These are phyloP conservation scores for Alligator sinensis DNA, from an alignment of 2,113 vertebrate species.

Conservation along the genomic window DNA sequence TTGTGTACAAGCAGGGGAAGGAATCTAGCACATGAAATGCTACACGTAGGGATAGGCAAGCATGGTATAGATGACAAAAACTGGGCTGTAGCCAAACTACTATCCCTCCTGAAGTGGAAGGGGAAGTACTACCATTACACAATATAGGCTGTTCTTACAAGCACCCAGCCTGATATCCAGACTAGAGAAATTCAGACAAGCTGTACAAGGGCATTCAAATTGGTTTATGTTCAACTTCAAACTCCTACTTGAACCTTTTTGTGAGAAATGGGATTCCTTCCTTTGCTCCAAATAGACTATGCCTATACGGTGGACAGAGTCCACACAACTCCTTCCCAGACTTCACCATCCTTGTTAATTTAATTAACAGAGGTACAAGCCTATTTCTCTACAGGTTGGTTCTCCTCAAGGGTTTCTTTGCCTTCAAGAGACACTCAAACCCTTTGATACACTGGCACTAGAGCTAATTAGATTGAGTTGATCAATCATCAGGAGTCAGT, in stretches of 20 bases:
- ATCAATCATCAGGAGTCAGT: conserved; percentile 34
- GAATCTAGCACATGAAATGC: background rate
- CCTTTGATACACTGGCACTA: conserved; percentile 12
- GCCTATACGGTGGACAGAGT: background rate
- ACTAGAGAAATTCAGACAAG: background rate
- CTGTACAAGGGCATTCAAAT: background rate
- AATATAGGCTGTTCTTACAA: background rate
- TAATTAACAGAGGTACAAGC: conserved; percentile 7
- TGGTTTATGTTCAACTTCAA: background rate
- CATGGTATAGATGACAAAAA: background rate
- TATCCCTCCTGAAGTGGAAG: conserved; percentile 8
- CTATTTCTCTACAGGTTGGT: background rate
- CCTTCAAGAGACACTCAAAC: background rate
- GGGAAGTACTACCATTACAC: conserved; percentile 18
- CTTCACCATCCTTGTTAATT: background rate
- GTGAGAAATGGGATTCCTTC: rapidly evolving
- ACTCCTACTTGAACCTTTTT: background rate
- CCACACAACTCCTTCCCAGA: background rate
- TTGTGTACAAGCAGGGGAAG: background rate
- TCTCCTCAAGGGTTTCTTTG: conserved; percentile 10
- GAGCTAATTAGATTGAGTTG: conserved; percentile 48
- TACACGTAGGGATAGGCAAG: background rate
- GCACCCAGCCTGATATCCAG: background rate
- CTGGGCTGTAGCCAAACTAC: conserved; percentile 2
- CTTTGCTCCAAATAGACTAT: background rate